phyloP scores from a whole-genome alignment of 2,797 vertebrate genomes.

The Arnoldichthys spilopterus region DNA sequence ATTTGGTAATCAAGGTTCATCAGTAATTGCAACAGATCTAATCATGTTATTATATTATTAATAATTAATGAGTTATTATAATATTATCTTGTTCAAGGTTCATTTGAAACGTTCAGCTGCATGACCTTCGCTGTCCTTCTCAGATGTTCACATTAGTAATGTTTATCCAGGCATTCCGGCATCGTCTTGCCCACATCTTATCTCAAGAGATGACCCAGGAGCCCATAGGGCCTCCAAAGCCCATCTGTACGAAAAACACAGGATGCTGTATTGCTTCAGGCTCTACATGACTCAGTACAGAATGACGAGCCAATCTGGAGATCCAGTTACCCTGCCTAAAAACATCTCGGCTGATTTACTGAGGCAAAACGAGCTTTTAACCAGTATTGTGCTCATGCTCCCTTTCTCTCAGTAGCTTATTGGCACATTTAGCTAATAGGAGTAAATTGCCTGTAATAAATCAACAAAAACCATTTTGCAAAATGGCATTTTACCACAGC shows the following conservation, averaged over 20 bases:
- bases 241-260: background rate
- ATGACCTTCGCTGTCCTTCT: background rate
- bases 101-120: background rate
- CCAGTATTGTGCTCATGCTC: background rate
- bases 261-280: constrained; percentile 7
- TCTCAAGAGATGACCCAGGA: background rate
- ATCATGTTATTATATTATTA: background rate
- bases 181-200: background rate
- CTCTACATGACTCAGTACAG: background rate
- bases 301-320: background rate
- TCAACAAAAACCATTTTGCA: background rate
- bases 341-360: background rate
- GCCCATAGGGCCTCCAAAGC: background rate
- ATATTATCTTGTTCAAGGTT: background rate
- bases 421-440: constrained; percentile 3
- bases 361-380: constrained; percentile 8
- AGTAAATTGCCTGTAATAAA: background rate
- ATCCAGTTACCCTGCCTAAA: background rate
- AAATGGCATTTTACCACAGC: background rate
- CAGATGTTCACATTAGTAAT: background rate
- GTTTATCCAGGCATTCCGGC: background rate
- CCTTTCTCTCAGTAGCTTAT: background rate
- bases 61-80: too few relatives aligned
- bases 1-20: too few relatives aligned
- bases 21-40: too few relatives aligned